Evolutionary conservation across 2,113 vertebrate species (phyloP), one percentile per base, ranked within the genome.

Genomic region (Lichenostomus cassidix): DNA sequence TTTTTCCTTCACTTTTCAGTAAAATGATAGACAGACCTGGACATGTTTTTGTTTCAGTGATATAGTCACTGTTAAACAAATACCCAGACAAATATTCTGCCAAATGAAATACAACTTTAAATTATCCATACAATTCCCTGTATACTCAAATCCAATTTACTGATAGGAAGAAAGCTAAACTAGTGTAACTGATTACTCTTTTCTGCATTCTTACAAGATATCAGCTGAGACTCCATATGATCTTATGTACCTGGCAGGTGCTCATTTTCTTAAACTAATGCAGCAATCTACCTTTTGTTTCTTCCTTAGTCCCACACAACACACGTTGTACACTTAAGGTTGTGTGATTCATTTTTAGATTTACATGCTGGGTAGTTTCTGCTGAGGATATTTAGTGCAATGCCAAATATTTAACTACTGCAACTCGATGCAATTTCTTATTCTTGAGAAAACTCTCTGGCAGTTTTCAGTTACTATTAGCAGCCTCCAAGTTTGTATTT

Each of bases 381-480:
- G 75, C 41, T 17, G 29, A 68, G 35, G 52, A 49, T 3, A 1
- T 80, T 85, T 70, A 73, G 28, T 71, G 35, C 78, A 90, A 21
- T 60, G 29, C 50, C 62, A 12, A 92, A 80, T 59, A 65, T 93
- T 83, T 74, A 90, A 62, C 28, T 75, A 3, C 69, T 88, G 42
- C 59, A 74, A 79, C 39, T 77, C 2, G 3, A 47, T 91, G 37
- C 83, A 18, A 62, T 82, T 89, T 94, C 77, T 89, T 62, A 62
- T 60, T 83, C 86, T 70, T 84, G 73, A 90, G 80, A 97, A 93
- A 71, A 90, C 47, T 71, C 71, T 85, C 64, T 78, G 83, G 80
- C 92, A 89, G 76, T 92, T 90, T 90, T 76, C 64, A 71, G 94
- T 92, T 94, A 83, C 89, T 93, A 83, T 97, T 90, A 92, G 86